These are phyloP conservation scores for Eupsilia transversa DNA, from an alignment of 2,888 invertebrate genomes.

Conservation along the genomic window DNA sequence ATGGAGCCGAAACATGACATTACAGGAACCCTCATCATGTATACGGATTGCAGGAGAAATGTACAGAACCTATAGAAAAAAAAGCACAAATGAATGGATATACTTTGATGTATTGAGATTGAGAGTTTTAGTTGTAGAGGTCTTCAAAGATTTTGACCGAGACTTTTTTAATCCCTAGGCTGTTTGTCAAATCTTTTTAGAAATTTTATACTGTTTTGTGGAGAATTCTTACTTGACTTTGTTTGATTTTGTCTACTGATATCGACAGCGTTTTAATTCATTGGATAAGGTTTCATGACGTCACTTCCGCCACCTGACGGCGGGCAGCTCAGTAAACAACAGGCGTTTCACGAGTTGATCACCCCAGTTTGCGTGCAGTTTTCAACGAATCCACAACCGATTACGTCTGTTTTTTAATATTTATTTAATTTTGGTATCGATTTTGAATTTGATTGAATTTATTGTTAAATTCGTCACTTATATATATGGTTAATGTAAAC, in stretches of 20 bases:
- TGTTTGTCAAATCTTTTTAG: not conserved
- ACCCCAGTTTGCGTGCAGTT: too few species aligned
- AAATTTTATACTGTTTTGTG: not conserved
- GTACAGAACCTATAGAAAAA: conserved; percentile 11
- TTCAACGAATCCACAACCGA: too few species aligned
- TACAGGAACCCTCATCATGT: conserved; percentile 48
- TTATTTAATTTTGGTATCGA: too few species aligned
- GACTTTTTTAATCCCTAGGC: not conserved
- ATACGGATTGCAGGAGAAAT: conserved; percentile 21
- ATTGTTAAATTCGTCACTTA: too few species aligned
- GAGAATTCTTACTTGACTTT: not conserved
- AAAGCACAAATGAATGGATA: conserved; percentile 30
- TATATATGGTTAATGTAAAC: too few species aligned
- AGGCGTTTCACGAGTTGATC: too few species aligned
- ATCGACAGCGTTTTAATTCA: too few species aligned
- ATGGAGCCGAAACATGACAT: conserved; percentile 38
- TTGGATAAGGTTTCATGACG: too few species aligned
- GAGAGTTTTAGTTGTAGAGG: not conserved
- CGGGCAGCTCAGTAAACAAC: too few species aligned
- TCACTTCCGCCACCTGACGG: too few species aligned
- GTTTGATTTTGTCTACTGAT: not conserved
- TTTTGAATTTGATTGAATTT: too few species aligned
- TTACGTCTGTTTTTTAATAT: too few species aligned
- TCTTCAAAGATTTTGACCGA: not conserved
- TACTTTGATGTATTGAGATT: conserved; percentile 26